Evolutionary conservation across 2,797 vertebrate species (phyloP).

Genomic region (Ambastaia sidthimunki): DNA sequence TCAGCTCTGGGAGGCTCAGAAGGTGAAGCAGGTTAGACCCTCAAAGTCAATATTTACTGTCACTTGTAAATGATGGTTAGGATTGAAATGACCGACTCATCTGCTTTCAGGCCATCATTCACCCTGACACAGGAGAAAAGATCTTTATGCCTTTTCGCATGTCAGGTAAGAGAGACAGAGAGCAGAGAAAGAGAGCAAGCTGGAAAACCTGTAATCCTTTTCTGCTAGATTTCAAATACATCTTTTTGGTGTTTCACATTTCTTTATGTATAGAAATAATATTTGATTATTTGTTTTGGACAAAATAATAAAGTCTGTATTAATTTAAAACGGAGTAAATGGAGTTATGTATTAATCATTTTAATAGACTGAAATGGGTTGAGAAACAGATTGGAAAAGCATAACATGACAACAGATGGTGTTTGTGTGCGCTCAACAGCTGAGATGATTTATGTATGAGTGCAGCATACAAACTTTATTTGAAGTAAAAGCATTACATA

Average conservation of each 20-base stretch:
- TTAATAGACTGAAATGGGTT: background rate
- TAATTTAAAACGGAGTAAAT: no score
- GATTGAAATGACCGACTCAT: slow-evolving; percentile 59
- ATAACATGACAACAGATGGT: background rate
- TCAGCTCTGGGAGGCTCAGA: slow-evolving; percentile 97
- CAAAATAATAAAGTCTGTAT: no score
- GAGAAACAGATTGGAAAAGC: background rate
- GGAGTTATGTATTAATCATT: no score
- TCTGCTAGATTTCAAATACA: no score
- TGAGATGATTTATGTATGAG: background rate
- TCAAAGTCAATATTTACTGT: background rate
- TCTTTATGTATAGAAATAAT: no score
- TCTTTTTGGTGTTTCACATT: no score
- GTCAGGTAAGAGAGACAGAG: slow-evolving; percentile 84
- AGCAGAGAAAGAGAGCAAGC: background rate
- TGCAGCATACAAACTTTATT: background rate
- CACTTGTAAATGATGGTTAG: background rate
- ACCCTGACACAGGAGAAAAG: slow-evolving; percentile 96
- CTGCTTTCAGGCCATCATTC: slow-evolving; percentile 91
- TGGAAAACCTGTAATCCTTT: background rate
- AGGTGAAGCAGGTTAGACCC: slow-evolving; percentile 93
- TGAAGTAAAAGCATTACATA: background rate
- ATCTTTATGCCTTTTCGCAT: slow-evolving; percentile 99
- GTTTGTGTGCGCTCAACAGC: background rate
- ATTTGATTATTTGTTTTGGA: no score